Conservation (phyloP, 1,140 invertebrate genomes). For the Phthorimaea operculella region DNA sequence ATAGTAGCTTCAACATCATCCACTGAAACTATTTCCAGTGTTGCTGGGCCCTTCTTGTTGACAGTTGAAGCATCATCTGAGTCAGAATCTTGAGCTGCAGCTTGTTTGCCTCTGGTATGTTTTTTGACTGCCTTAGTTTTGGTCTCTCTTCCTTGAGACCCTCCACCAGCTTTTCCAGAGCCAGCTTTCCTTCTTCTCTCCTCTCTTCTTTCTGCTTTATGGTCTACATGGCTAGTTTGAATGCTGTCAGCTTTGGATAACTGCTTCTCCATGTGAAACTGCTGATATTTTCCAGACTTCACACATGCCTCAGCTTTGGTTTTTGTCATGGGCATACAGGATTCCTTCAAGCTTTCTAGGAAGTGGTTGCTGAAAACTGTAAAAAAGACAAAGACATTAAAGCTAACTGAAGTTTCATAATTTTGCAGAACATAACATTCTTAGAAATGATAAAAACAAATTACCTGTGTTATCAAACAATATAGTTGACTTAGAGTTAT, state of each 20-base stretch:
- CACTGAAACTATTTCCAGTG: conserved; percentile 73
- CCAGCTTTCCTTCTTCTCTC: conserved; percentile 89
- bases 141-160: conserved; percentile 92
- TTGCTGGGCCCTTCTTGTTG: conserved; percentile 49
- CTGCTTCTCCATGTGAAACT: conserved; percentile 72
- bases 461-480: conserved; percentile 69
- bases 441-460: neutral
- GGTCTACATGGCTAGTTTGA: conserved; percentile 60
- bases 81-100: conserved; percentile 68
- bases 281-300: conserved; percentile 74
- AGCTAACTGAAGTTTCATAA: too few species aligned
- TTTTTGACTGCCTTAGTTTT: conserved; percentile 96
- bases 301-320: conserved; percentile 80
- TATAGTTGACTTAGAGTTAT: conserved; percentile 61
- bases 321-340: conserved; percentile 76
- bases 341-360: conserved; percentile 75
- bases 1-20: conserved; percentile 78
- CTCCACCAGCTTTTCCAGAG: conserved; percentile 88
- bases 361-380: conserved; percentile 73
- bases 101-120: conserved; percentile 65
- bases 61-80: conserved; percentile 69
- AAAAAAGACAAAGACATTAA: conserved; percentile 31
- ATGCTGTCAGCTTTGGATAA: conserved; percentile 58
- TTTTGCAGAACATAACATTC: too few species aligned
- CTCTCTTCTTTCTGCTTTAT: conserved; percentile 82